These are phyloP conservation scores for Molossus molossus DNA, from an alignment of 2,797 vertebrate species.

Conservation along the genomic window DNA sequence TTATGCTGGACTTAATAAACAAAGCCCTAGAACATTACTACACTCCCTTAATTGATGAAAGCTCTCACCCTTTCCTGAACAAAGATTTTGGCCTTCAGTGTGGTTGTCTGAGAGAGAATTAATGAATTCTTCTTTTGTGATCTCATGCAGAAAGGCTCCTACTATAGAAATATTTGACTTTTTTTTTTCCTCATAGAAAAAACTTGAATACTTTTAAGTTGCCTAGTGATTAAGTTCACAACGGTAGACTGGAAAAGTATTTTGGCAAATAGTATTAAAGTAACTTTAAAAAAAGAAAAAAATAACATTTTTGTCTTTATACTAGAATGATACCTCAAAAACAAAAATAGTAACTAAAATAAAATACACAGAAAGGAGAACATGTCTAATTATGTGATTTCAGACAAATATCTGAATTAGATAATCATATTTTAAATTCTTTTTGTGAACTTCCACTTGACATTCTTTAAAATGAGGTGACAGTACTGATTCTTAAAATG, in stretches of 20 bases:
- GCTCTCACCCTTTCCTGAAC: constrained; percentile 43
- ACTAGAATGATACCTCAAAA: constrained; percentile 30
- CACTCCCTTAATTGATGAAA: constrained; percentile 72
- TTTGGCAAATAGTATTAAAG: constrained; percentile 34
- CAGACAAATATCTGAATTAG: constrained; percentile 4
- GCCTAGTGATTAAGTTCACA: constrained; percentile 68
- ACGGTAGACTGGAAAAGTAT: constrained; percentile 6
- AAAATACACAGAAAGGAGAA: constrained; percentile 62
- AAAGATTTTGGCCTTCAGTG: constrained; percentile 74
- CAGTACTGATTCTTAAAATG: constrained; percentile 7
- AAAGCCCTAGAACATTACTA: constrained; percentile 65
- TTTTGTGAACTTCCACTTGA: constrained; percentile 52
- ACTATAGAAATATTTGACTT: constrained; percentile 74
- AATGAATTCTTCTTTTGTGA: constrained; percentile 83
- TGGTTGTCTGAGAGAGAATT: constrained; percentile 73
- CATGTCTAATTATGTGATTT: constrained; percentile 45
- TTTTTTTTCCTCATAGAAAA: not conserved
- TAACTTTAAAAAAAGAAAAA: not conserved
- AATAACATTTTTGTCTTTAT: constrained; percentile 48
- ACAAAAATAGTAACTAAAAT: constrained; percentile 29
- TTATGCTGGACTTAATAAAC: constrained; percentile 72
- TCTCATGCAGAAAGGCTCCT: constrained; percentile 69
- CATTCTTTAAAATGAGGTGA: constrained; percentile 28
- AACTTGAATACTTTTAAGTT: constrained; percentile 73
- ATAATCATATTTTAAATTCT: constrained; percentile 43